Base-by-base conservation (phyloP, 2,797 vertebrate genomes). In the Sarcoramphus papa region DNA sequence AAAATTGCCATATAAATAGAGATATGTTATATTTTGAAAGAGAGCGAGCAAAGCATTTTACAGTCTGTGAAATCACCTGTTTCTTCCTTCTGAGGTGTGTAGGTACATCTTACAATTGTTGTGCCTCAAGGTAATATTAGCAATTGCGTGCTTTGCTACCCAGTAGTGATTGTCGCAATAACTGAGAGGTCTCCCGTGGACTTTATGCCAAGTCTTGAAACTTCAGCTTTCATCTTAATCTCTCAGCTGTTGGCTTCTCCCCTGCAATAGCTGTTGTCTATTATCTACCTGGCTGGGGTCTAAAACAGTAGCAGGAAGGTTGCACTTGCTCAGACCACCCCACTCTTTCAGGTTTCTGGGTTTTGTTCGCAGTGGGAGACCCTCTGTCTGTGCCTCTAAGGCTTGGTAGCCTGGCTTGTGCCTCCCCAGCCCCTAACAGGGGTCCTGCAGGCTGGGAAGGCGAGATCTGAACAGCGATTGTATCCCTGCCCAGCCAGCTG, bases 381-480 rank as follows among this genome's bases (percentile, higher is more conserved):
- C 8, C 27, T 57, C 4, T 87, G 3, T 72, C 48, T 87, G 8
- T 48, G 53, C 21, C 22, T 92, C 41, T 74, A 78, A 77, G 68
- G 22, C 19, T 76, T 67, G 41, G 30, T 45, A 68, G 35, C 67
- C 62, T 60, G 45, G 16, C 72, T 68, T 45, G 10, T 57, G 35
- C 30, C 19, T 85, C 30, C n/a, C 13, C 37, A 62, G 22, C 25
- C 63, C n/a, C 14, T 50, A 14, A 31, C 6, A 59, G 50, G 21
- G 25, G 10, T 37, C 15, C 18, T 56, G 37, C 45, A 51, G 50
- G 41, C 56, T 53, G 37, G 53, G 74, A 57, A 40, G n/a, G 21
- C 1, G 1, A 65, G 25, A 59, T 69, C 23, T 64, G 57, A 53
- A 30, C 1, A 3, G 45, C 3, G 5, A 2, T 45, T 4, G 0